Evolutionary conservation across 2,888 invertebrate genomes (phyloP).

Genomic region (Platycheirus albimanus): DNA sequence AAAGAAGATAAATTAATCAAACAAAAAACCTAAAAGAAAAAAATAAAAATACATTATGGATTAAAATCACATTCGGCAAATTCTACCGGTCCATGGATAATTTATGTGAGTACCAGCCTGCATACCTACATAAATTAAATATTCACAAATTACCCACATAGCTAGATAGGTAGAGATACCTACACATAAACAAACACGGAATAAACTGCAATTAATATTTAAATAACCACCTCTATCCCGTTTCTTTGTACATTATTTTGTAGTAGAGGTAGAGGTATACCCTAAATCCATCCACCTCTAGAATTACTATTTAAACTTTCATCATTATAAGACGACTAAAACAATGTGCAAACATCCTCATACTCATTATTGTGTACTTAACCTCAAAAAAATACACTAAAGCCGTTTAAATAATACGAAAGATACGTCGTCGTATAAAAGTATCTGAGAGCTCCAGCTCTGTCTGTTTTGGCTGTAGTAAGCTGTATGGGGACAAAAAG

Average conservation of each 20-base stretch:
- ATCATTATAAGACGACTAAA: constrained; percentile 65
- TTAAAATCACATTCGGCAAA: constrained; percentile 60
- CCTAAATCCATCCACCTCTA: constrained; percentile 4
- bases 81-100: constrained; percentile 68
- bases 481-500: not conserved
- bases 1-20: constrained; percentile 20
- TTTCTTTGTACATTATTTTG: too few species aligned
- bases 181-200: not conserved
- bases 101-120: constrained; percentile 59
- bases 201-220: constrained; percentile 49
- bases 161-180: too few species aligned
- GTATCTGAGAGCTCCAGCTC: constrained; percentile 27
- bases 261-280: too few species aligned
- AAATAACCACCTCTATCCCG: constrained; percentile 16
- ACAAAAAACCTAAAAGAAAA: too few species aligned
- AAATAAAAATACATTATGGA: constrained; percentile 50
- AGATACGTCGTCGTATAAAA: constrained; percentile 32
- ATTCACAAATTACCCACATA: constrained; percentile 37
- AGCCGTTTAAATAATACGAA: constrained; percentile 30
- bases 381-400: constrained; percentile 56
- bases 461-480: not conserved
- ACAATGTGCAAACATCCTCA: constrained; percentile 65
- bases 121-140: constrained; percentile 30
- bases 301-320: constrained; percentile 62
- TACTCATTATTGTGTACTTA: constrained; percentile 58